Conservation (phyloP, 2,113 vertebrate species). For the Casuarius casuarius region DNA sequence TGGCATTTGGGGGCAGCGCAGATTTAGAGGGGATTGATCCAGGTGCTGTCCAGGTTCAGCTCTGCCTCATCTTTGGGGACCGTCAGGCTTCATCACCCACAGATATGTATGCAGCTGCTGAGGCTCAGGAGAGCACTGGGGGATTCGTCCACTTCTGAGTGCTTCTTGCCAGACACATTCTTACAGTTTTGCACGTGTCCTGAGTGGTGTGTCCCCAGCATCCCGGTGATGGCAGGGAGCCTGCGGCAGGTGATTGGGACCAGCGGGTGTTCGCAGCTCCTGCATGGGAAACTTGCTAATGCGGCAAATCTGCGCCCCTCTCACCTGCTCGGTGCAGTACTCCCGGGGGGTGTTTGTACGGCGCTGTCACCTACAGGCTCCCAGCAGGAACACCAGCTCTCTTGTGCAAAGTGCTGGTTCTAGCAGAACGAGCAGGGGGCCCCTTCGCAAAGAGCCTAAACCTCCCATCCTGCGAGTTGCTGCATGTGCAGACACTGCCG, state of each 20-base stretch:
- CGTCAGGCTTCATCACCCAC: not conserved
- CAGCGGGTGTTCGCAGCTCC: rapidly evolving
- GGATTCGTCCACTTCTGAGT: not conserved
- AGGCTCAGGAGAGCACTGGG: not conserved
- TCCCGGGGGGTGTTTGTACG: not conserved
- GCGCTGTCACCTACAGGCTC: no score
- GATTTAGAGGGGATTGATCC: not conserved
- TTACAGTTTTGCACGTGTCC: not conserved
- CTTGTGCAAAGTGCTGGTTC: not conserved
- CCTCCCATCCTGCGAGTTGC: not conserved
- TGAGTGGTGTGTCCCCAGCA: not conserved
- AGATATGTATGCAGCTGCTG: not conserved
- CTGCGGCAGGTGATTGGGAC: not conserved
- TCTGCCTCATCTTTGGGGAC: not conserved
- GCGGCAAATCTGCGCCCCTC: rapidly evolving
- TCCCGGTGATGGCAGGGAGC: not conserved
- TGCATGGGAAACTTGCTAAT: not conserved
- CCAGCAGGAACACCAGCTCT: no score
- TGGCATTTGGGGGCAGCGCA: not conserved
- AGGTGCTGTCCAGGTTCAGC: not conserved
- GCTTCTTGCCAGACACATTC: not conserved
- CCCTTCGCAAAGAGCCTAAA: not conserved
- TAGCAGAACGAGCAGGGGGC: not conserved
- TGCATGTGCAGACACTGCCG: rapidly evolving
- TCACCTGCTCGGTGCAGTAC: not conserved